Evolutionary conservation across 2,888 invertebrate genomes (phyloP).

Genomic region (Imbricaverruca yamaguchii): DNA sequence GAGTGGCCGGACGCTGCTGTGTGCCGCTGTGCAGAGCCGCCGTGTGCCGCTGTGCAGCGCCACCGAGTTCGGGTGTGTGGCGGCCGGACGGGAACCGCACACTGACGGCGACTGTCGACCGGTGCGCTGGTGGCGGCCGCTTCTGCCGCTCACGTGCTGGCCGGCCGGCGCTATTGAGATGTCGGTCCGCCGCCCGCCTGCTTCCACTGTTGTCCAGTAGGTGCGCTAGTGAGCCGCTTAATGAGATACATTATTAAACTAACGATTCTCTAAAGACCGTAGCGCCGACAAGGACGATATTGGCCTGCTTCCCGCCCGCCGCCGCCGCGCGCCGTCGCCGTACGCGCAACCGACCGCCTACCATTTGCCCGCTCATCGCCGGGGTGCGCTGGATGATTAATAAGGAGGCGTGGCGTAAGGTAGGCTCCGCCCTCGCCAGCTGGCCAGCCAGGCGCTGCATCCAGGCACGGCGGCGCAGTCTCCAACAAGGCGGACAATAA

Average conservation of each 20-base stretch:
- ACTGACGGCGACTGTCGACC: too few relatives aligned
- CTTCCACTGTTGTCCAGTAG: background rate
- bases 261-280: conserved; percentile 13
- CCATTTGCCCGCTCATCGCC: conserved; percentile 16
- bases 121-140: background rate
- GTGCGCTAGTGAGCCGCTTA: conserved; percentile 16
- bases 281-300: background rate
- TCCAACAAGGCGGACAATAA: background rate
- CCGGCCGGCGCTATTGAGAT: background rate
- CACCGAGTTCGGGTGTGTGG: too few relatives aligned
- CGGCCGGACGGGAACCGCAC: too few relatives aligned
- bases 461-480: background rate
- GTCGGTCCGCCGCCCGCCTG: background rate
- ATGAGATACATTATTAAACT: conserved; percentile 22
- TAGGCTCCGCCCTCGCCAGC: conserved; percentile 5
- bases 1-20: background rate
- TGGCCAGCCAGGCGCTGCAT: background rate
- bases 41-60: background rate
- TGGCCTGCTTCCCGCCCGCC: background rate
- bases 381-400: conserved; percentile 13
- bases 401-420: conserved; percentile 6
- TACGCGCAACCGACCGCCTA: conserved; percentile 5
- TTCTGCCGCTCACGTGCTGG: background rate
- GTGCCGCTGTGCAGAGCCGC: background rate
- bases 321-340: conserved; percentile 10